Conservation (phyloP, 2,797 vertebrate species). For the Dicrostonyx torquatus region DNA sequence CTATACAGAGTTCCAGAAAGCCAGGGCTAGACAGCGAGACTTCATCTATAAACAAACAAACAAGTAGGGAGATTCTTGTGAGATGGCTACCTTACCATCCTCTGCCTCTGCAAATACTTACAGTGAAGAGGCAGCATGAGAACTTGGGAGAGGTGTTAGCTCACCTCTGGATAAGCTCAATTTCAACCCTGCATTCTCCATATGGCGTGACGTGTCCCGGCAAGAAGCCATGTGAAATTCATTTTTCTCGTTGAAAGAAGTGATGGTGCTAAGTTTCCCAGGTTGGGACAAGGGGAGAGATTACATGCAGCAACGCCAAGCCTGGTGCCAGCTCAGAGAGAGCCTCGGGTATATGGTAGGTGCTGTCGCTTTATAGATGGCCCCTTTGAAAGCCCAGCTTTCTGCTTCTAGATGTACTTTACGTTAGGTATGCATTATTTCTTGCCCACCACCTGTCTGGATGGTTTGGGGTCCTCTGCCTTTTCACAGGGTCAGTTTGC, state of each 20-base stretch:
- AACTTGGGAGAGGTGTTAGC: not conserved
- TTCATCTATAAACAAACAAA: not conserved
- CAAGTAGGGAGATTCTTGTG: not conserved
- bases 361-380: slow-evolving; percentile 25
- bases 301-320: not conserved
- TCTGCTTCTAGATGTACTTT: slow-evolving; percentile 23
- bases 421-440: not conserved
- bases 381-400: slow-evolving; percentile 47
- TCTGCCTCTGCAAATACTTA: not conserved
- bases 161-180: not conserved
- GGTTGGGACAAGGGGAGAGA: not conserved
- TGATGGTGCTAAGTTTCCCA: not conserved
- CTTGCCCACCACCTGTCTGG: not conserved
- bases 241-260: not conserved
- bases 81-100: not conserved
- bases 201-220: not conserved
- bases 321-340: not conserved
- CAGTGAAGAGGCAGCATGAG: not conserved
- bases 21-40: not conserved
- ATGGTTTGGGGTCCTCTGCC: not conserved
- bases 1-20: not conserved
- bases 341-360: not conserved
- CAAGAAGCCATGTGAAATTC: not conserved
- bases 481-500: not conserved
- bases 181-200: not conserved